Conservation (phyloP, 2,888 invertebrate species). For the Tromatobia lineatoria region DNA sequence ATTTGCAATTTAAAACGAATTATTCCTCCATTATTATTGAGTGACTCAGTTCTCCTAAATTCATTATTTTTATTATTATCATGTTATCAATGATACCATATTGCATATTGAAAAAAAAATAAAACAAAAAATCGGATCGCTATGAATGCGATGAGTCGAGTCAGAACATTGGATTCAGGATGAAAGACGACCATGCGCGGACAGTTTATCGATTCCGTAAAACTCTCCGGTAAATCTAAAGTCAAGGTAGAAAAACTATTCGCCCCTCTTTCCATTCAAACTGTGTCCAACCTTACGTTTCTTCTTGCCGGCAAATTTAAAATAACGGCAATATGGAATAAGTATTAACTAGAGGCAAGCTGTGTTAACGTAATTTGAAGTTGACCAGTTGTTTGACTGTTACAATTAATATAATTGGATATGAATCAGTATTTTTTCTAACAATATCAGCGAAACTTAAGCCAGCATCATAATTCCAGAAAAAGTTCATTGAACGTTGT, state of each 20-base stretch:
- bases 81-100: background rate
- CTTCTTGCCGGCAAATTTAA: slow-evolving; percentile 5
- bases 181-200: slow-evolving; percentile 36
- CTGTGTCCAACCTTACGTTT: background rate
- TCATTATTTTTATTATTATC: too few relatives aligned
- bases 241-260: slow-evolving; percentile 1
- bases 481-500: too few relatives aligned
- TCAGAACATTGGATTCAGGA: background rate
- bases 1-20: too few relatives aligned
- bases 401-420: too few relatives aligned
- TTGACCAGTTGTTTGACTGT: too few relatives aligned
- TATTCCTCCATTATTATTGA: too few relatives aligned
- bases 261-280: slow-evolving; percentile 6
- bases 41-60: slow-evolving; percentile 8
- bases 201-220: slow-evolving; percentile 48
- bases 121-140: background rate
- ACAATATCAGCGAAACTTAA: too few relatives aligned
- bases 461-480: too few relatives aligned
- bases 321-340: background rate
- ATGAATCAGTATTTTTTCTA: too few relatives aligned
- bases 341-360: too few relatives aligned
- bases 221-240: background rate
- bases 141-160: background rate
- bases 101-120: slow-evolving; percentile 1
- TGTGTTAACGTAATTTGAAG: too few relatives aligned